Base-by-base conservation (phyloP, 1,140 invertebrate species). In the Amphibalanus amphitrite region DNA sequence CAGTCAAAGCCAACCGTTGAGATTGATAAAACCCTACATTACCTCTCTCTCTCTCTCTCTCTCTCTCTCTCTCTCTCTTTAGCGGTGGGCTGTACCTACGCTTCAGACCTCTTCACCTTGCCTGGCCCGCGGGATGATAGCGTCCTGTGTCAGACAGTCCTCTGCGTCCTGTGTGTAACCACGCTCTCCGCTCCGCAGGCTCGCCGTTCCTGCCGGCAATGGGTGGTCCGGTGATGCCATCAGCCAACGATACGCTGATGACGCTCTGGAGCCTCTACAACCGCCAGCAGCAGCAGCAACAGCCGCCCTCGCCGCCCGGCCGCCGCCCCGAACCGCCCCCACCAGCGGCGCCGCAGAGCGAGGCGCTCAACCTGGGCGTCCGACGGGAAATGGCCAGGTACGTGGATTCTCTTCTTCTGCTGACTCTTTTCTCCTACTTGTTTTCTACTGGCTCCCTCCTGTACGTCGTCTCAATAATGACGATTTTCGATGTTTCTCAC, bases 211-310 rank as follows among this genome's bases (percentile, higher is more conserved):
- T 67, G 65, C 65, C 65, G 26, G 65, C 10, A 3, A 26, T 67
- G 65, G 65, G 65, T 25, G 65, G 26, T 10, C 65, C 65, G 10
- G 26, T 67, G 65, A 10, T 67, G 65, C 65, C 65, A 26, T 67
- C 65, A 8, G 65, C 65, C n/a, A 67, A 67, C 65, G 65, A 67
- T 26, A 67, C 87, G 0, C 84, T 88, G 40, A 82, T 91, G 70
- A 88, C 88, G 0, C 80, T 92, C 0, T 92, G 89, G 89, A 90
- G 87, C 75, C 82, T 91, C 76, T 91, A 90, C 79, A 88, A 87
- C 78, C 23, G 26, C 3, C 65, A 67, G 10, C 65, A 67, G 65
- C 28, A 26, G 65, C 65, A 67, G 65, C 28, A 26, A 26, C 6
- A 8, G 65, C 8, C n/a, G 10, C 17, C 65, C 65, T 17, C 65